Percentiles rank a stretch among this genome's conserved stretches.
Conservation (phyloP, 2,113 vertebrate genomes). For the Brachyistius frenatus region DNA sequence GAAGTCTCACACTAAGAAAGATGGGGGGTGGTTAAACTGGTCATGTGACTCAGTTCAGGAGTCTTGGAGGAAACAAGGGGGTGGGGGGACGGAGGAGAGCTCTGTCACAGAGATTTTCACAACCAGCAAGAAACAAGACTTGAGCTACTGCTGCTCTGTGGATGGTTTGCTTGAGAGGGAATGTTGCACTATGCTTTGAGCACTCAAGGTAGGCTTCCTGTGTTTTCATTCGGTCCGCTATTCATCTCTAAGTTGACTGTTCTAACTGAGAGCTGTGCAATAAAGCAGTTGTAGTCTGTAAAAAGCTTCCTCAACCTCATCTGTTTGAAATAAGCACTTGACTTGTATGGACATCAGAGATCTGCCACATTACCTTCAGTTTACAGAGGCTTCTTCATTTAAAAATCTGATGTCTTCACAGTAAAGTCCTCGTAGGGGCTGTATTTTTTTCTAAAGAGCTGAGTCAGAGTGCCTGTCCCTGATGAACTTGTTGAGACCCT, state of each 20-base stretch:
- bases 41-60: slow-evolving; percentile 74
- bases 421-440: not conserved
- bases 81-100: slow-evolving; percentile 12
- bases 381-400: slow-evolving; percentile 1
- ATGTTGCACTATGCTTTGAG: slow-evolving; percentile 70
- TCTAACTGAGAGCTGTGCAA: not conserved
- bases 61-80: slow-evolving; percentile 75
- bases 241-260: slow-evolving; percentile 1
- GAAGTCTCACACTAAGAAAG: slow-evolving; percentile 69
- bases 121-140: slow-evolving; percentile 53
- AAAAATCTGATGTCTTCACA: slow-evolving; percentile 22
- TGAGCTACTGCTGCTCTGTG: slow-evolving; percentile 48
- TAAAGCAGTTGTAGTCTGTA: slow-evolving; percentile 1
- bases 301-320: not conserved
- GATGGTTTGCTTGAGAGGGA: slow-evolving; percentile 60
- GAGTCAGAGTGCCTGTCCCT: slow-evolving; percentile 10
- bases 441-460: slow-evolving; percentile 13
- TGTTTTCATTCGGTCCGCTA: slow-evolving; percentile 1
- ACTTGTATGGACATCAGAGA: slow-evolving; percentile 27
- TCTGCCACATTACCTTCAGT: slow-evolving; percentile 10
- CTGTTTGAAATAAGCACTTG: slow-evolving; percentile 6
- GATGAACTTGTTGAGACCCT: slow-evolving; percentile 35
- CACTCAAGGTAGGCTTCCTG: slow-evolving; percentile 71
- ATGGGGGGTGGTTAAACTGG: slow-evolving; percentile 62
- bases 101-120: slow-evolving; percentile 69